Base-by-base conservation (phyloP, 2,888 invertebrate genomes). In the Mythimna albipuncta region DNA sequence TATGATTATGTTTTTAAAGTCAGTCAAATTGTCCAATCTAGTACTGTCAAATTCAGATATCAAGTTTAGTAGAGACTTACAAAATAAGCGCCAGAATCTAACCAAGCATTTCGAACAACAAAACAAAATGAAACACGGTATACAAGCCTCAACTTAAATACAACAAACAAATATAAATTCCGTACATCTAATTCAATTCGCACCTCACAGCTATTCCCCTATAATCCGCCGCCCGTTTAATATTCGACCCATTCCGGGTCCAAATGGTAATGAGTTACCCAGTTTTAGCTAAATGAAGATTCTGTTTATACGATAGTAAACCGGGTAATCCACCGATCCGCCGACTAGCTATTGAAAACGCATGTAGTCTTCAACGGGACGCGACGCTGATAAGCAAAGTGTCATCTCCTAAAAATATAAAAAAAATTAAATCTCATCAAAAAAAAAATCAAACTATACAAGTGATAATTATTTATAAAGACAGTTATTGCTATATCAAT, bases 241-340 rank as follows among this genome's bases (percentile, higher is more conserved):
- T 92, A 93, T 92, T 90, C 91, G 87, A 83, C 88, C 89, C 89
- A 82, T 88, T 90, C 81, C 75, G 81, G 82, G 86, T 88, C 88
- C 87, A 89, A 91, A 92, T 92, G 92, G 89, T 93, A 92, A 92
- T 92, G 90, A 91, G 90, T 86, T 88, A 87, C 88, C 90, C 87
- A 78, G 85, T 90, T 90, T 90, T 88, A 89, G 85, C 88, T 84
- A 89, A 90, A 91, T 91, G 88, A 91, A 92, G 89, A 91, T 89
- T 90, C 89, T 91, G 90, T 92, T 92, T 91, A 91, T 92, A 84
- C 87, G 86, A 84, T 85, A 88, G 87, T 89, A 87, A 89, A 84
- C 82, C 82, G 82, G 88, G 87, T 93, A 93, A 94, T 94, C 91
- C 85, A 75, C 58, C 54, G 52, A 69, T 94, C 91, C 75, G 72